These are phyloP conservation scores for Cheilosia scutellata DNA, from an alignment of 2,888 invertebrate genomes.

Conservation along the genomic window DNA sequence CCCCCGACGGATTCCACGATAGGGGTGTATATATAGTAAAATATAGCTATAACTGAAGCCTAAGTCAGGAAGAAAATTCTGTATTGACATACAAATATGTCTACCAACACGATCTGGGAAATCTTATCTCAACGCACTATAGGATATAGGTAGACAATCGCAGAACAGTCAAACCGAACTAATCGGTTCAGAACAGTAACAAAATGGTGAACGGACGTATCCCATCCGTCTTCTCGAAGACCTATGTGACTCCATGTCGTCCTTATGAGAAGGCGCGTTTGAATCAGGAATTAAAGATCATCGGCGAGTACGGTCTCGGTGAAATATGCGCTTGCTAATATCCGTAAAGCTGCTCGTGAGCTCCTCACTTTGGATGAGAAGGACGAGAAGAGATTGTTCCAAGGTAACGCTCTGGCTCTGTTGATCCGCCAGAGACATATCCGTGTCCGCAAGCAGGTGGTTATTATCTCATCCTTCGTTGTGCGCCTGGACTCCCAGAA, in stretches of 20 bases:
- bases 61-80: too few relatives aligned
- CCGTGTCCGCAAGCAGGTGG: slow-evolving; percentile 99
- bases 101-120: too few relatives aligned
- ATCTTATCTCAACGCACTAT: too few relatives aligned
- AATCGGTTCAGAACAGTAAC: slow-evolving; percentile 80
- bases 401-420: slow-evolving; percentile 99
- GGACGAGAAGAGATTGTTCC: slow-evolving; percentile 98
- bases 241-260: slow-evolving; percentile 98
- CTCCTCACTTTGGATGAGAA: slow-evolving; percentile 99
- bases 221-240: slow-evolving; percentile 97
- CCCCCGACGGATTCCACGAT: too few relatives aligned
- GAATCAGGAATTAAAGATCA: slow-evolving; percentile 99
- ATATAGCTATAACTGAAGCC: too few relatives aligned
- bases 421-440: slow-evolving; percentile 99
- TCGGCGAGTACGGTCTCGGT: slow-evolving; percentile 99
- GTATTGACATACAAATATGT: too few relatives aligned
- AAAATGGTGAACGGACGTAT: slow-evolving; percentile 97
- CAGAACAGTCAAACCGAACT: too few relatives aligned
- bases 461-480: slow-evolving; percentile 98
- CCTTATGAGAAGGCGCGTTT: slow-evolving; percentile 99
- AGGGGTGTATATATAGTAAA: too few relatives aligned
- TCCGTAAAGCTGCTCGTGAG: slow-evolving; percentile 99
- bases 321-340: slow-evolving; percentile 98
- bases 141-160: too few relatives aligned
- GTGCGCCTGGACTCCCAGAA: slow-evolving; percentile 99